A percentile compares a stretch with the other conserved stretches of the same genome.
Conservation (phyloP, 2,797 vertebrate species). For the Sitta carolinensis region DNA sequence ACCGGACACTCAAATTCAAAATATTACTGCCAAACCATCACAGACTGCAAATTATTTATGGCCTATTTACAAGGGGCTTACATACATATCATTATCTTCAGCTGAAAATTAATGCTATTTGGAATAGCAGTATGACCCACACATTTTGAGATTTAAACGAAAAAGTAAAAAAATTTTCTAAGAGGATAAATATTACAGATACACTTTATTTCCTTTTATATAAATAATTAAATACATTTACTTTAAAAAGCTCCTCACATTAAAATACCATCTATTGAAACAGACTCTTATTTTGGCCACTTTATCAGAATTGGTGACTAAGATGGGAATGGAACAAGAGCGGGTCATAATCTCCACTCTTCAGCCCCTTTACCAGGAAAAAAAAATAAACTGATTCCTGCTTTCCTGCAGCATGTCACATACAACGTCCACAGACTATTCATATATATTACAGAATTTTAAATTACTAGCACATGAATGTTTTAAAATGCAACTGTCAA, state of each 20-base stretch:
- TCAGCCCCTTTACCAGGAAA: not conserved
- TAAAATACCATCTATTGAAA: not conserved
- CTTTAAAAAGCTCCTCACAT: not conserved
- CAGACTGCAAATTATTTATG: not conserved
- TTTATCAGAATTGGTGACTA: not conserved
- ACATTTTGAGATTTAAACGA: not conserved
- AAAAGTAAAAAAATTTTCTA: not conserved
- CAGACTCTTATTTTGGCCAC: not conserved
- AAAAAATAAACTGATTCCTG: not conserved
- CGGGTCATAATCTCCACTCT: not conserved
- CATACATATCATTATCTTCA: not conserved
- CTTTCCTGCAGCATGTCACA: not conserved
- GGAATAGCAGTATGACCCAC: not conserved
- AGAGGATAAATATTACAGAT: not conserved
- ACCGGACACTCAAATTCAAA: not conserved
- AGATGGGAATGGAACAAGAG: not conserved
- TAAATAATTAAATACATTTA: not conserved
- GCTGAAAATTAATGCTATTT: not conserved
- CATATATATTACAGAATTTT: not conserved
- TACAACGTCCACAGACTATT: not conserved
- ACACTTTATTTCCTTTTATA: not conserved
- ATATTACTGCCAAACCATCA: not conserved
- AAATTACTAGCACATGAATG: not conserved
- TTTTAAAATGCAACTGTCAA: not conserved
- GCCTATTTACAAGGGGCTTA: not conserved